These are phyloP conservation scores for Trididemnum clinides DNA, from an alignment of 23 tunicate species.

Conservation along the genomic window DNA sequence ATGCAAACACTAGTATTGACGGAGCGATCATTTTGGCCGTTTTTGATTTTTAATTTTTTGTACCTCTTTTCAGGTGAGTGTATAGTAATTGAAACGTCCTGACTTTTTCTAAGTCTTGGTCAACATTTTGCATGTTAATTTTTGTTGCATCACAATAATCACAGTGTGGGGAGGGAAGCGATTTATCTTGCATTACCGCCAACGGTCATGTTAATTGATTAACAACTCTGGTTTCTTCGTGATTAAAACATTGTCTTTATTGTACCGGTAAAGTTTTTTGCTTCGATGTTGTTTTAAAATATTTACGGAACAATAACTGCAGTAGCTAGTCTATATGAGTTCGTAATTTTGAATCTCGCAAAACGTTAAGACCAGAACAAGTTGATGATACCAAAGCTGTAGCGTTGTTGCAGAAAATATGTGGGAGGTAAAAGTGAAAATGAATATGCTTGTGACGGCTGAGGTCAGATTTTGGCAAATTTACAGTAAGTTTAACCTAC, in stretches of 20 bases:
- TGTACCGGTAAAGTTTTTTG: not conserved
- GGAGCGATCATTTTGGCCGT: too few relatives aligned
- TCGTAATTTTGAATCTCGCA: conserved; percentile 4
- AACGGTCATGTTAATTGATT: conserved; percentile 7
- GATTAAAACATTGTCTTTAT: conserved; percentile 9
- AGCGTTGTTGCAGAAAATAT: not conserved
- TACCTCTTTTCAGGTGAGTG: too few relatives aligned
- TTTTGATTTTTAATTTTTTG: too few relatives aligned
- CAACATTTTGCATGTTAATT: conserved; percentile 19
- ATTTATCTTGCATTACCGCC: conserved; percentile 22
- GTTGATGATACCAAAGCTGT: not conserved
- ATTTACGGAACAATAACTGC: not conserved
- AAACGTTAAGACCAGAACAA: not conserved
- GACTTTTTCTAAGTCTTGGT: too few relatives aligned
- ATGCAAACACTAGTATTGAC: too few relatives aligned
- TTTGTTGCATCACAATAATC: conserved; percentile 26
- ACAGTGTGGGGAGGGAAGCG: conserved; percentile 26
- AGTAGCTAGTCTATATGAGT: conserved; percentile 20
- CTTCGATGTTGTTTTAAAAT: not conserved
- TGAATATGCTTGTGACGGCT: not conserved
- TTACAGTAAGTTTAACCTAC: conserved; percentile 10
- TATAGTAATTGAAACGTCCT: too few relatives aligned
- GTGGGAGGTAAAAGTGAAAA: not conserved
- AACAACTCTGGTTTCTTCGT: not conserved
- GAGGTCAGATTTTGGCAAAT: conserved; percentile 2